Conservation (phyloP, 2,888 invertebrate genomes). For the Drosophila formosana region DNA sequence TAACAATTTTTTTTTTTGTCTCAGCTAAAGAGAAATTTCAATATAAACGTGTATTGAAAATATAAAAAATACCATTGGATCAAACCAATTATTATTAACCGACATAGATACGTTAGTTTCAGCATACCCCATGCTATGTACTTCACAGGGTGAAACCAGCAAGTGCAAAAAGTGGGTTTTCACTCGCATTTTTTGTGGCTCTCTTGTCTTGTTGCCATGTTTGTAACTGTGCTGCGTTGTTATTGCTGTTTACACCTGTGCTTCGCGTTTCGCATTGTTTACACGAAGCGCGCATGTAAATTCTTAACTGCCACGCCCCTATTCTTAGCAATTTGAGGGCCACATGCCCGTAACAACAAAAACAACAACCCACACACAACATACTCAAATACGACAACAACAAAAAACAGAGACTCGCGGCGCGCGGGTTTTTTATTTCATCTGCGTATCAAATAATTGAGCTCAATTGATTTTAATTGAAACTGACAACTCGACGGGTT, state of each 20-base stretch:
- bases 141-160: slow-evolving; percentile 34
- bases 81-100: no score
- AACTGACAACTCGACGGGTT: slow-evolving; percentile 70
- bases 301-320: slow-evolving; percentile 55
- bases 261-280: slow-evolving; percentile 48
- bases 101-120: no score
- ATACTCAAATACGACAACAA: slow-evolving; percentile 1
- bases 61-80: no score
- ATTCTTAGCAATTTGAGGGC: slow-evolving; percentile 50
- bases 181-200: slow-evolving; percentile 20
- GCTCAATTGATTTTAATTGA: slow-evolving; percentile 80
- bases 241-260: slow-evolving; percentile 66
- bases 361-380: slow-evolving; percentile 38
- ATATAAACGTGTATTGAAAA: no score
- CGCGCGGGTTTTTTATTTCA: slow-evolving; percentile 65
- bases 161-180: slow-evolving; percentile 57
- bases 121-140: not conserved
- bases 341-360: slow-evolving; percentile 53
- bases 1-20: no score
- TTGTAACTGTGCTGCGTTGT: slow-evolving; percentile 45
- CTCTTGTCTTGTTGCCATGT: slow-evolving; percentile 52
- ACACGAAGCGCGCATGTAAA: slow-evolving; percentile 49
- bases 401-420: slow-evolving; percentile 41
- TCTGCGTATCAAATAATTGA: slow-evolving; percentile 79
- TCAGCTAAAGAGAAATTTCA: no score